Evolutionary conservation across 2,888 invertebrate species (phyloP).

Genomic region (Drosophila testacea): DNA sequence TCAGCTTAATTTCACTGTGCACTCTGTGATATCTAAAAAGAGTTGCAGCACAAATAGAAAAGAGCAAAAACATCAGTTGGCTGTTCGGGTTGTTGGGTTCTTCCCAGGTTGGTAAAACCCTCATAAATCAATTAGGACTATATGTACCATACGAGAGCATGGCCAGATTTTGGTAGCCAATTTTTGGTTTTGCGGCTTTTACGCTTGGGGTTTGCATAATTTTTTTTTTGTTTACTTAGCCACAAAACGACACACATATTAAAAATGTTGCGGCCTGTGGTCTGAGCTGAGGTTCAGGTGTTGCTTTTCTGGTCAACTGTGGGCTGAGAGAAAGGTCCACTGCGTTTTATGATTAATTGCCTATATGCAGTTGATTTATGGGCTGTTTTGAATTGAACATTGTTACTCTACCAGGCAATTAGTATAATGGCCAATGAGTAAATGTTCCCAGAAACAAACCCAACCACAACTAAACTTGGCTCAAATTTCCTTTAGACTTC

Average conservation of each 20-base stretch:
- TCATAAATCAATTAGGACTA: constrained; percentile 83
- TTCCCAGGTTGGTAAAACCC: constrained; percentile 47
- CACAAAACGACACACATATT: constrained; percentile 41
- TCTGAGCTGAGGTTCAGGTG: constrained; percentile 53
- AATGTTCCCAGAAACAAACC: constrained; percentile 1
- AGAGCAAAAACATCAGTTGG: constrained; percentile 29
- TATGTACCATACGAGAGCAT: constrained; percentile 45
- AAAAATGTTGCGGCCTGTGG: constrained; percentile 19
- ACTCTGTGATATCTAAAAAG: constrained; percentile 50
- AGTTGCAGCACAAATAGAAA: constrained; percentile 32
- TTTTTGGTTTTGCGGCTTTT: constrained; percentile 80
- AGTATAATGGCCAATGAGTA: constrained; percentile 55
- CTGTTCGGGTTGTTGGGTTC: constrained; percentile 23
- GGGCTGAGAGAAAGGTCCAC: constrained; percentile 11
- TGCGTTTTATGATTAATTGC: constrained; percentile 66
- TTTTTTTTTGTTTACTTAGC: constrained; percentile 20
- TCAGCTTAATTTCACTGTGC: constrained; percentile 78
- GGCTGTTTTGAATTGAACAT: constrained; percentile 29
- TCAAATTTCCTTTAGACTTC: constrained; percentile 45
- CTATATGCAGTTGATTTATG: constrained; percentile 67
- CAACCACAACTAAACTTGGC: constrained; percentile 3
- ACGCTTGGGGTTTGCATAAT: constrained; percentile 40
- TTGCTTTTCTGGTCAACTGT: constrained; percentile 34
- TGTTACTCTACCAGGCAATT: constrained; percentile 46
- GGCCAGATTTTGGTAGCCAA: constrained; percentile 70